phyloP scores from a whole-genome alignment of 2,888 invertebrate genomes.

The Sarcophaga rosellei region DNA sequence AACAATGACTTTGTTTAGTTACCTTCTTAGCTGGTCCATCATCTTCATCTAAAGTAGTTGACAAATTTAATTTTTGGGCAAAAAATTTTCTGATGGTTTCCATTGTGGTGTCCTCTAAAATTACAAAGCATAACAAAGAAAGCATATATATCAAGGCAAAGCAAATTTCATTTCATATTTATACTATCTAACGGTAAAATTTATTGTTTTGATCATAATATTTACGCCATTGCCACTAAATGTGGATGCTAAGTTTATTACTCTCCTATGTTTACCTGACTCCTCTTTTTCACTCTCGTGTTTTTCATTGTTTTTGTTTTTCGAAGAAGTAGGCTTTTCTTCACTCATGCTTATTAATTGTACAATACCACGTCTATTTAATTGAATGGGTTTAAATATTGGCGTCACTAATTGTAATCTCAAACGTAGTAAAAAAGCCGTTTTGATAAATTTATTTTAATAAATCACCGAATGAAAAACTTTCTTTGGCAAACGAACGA shows the following conservation, averaged over 20 bases:
- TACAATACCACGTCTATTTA: conserved; percentile 16
- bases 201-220: background rate
- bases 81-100: conserved; percentile 86
- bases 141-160: no score
- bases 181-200: background rate
- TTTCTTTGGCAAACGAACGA: conserved; percentile 4
- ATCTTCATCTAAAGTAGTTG: conserved; percentile 69
- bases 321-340: conserved; percentile 61
- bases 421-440: conserved; percentile 56
- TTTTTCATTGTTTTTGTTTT: conserved; percentile 34
- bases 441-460: conserved; percentile 36
- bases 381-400: conserved; percentile 16
- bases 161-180: no score
- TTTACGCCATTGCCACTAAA: background rate
- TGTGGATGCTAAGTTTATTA: background rate
- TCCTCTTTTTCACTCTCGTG: conserved; percentile 5
- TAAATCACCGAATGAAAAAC: background rate
- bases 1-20: background rate
- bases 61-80: conserved; percentile 85
- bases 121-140: background rate
- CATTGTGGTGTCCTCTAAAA: conserved; percentile 81
- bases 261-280: conserved; percentile 21
- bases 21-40: conserved; percentile 71
- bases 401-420: conserved; percentile 12
- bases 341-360: conserved; percentile 65